Conservation (phyloP, 2,113 vertebrate genomes). For the Colossoma macropomum region DNA sequence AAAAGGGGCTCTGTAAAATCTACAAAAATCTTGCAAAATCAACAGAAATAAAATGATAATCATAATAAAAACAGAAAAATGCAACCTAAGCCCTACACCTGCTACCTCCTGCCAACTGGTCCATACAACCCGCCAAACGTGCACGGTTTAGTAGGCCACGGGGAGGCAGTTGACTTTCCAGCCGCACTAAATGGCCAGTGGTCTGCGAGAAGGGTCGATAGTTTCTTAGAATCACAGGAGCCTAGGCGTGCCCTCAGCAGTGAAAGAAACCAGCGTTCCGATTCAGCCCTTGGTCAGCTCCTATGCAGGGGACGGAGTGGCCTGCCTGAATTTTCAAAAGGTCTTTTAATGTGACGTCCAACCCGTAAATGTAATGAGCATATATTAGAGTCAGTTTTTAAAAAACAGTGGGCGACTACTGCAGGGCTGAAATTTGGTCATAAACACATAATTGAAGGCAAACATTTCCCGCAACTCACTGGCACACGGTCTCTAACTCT, state of each 20-base stretch:
- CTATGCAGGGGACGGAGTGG: too few species aligned
- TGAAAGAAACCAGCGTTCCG: neutral
- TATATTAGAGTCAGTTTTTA: too few species aligned
- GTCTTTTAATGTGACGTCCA: too few species aligned
- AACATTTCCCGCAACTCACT: neutral
- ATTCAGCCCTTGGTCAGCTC: too few species aligned
- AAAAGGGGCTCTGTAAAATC: neutral
- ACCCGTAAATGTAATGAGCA: too few species aligned
- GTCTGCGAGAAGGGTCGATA: constrained; percentile 42
- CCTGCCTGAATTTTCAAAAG: too few species aligned
- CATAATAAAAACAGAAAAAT: too few species aligned
- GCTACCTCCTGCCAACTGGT: neutral
- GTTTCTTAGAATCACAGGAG: constrained; percentile 27
- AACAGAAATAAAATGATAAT: neutral
- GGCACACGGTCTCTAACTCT: too few species aligned
- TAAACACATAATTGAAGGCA: neutral
- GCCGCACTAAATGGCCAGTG: constrained; percentile 26
- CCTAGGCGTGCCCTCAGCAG: neutral
- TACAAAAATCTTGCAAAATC: neutral
- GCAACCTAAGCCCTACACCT: neutral
- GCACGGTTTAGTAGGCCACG: neutral
- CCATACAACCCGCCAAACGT: neutral
- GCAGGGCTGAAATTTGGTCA: neutral
- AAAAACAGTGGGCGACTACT: neutral
- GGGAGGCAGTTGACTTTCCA: constrained; percentile 2